Evolutionary conservation across 2,113 vertebrate genomes (phyloP).

Genomic region (Urocitellus parryii): DNA sequence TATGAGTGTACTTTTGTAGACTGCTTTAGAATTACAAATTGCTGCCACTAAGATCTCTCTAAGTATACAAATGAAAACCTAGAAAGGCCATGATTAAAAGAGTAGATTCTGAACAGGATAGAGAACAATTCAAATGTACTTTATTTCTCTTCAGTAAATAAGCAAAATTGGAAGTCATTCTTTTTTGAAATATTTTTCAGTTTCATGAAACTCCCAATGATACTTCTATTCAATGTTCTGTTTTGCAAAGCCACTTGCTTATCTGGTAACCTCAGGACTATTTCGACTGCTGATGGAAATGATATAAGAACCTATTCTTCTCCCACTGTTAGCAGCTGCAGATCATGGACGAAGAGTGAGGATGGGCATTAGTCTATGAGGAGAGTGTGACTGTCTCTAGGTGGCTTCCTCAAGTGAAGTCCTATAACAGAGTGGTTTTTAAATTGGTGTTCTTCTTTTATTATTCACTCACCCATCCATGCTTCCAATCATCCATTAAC

Average conservation of each 20-base stretch:
- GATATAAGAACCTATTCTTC: conserved; percentile 54
- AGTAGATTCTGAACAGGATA: conserved; percentile 62
- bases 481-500: neutral
- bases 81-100: conserved; percentile 55
- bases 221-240: neutral
- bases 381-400: neutral
- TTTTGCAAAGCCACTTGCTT: conserved; percentile 64
- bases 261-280: conserved; percentile 60
- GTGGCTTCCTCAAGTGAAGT: conserved; percentile 67
- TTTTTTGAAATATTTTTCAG: conserved; percentile 55
- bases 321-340: neutral
- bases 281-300: conserved; percentile 51
- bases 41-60: conserved; percentile 62
- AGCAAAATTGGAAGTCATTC: conserved; percentile 35
- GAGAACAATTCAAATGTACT: neutral
- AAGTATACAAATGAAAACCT: conserved; percentile 67
- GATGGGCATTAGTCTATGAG: neutral
- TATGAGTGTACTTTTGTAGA: conserved; percentile 53
- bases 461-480: neutral
- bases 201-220: neutral
- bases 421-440: conserved; percentile 75
- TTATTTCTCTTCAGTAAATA: conserved; percentile 9
- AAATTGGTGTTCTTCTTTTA: conserved; percentile 57
- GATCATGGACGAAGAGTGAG: conserved; percentile 26
- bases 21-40: conserved; percentile 73